Conservation (phyloP, 2,113 vertebrate species). For the Theristicus caerulescens region DNA sequence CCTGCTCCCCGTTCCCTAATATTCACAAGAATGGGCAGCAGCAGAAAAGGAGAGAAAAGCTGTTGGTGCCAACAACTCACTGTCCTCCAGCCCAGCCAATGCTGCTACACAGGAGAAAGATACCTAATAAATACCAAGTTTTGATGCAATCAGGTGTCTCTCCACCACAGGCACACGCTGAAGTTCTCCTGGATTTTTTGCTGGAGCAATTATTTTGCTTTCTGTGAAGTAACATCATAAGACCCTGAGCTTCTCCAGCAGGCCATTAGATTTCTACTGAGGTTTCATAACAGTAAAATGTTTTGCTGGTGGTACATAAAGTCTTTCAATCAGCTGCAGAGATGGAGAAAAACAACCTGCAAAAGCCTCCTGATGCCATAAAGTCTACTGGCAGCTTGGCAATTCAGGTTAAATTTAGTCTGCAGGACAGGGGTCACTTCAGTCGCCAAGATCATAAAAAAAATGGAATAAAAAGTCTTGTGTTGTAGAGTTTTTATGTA, state of each 20-base stretch:
- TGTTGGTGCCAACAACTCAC: neutral
- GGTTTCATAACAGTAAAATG: neutral
- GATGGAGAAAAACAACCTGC: slow-evolving; percentile 37
- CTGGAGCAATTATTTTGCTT: neutral
- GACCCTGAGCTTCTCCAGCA: neutral
- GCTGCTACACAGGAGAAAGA: neutral
- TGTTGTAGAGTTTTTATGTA: neutral
- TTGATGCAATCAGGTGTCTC: neutral
- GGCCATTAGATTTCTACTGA: neutral
- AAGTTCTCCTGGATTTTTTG: neutral
- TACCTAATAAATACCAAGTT: neutral
- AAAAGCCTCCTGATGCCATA: slow-evolving; percentile 14
- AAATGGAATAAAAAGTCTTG: neutral
- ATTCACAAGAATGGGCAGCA: neutral
- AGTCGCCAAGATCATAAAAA: neutral
- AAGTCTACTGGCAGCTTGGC: neutral
- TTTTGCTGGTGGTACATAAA: neutral
- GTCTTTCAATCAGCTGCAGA: neutral
- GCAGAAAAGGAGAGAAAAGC: neutral
- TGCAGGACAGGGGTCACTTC: neutral
- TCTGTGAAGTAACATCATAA: neutral
- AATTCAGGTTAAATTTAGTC: slow-evolving; percentile 31
- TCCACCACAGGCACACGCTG: neutral
- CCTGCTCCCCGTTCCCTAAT: accelerated
- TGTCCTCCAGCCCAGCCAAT: neutral